Percentiles rank a stretch among this genome's conserved stretches.
phyloP scores from a whole-genome alignment of 2,888 invertebrate genomes.

The Ethmia dodecea region DNA sequence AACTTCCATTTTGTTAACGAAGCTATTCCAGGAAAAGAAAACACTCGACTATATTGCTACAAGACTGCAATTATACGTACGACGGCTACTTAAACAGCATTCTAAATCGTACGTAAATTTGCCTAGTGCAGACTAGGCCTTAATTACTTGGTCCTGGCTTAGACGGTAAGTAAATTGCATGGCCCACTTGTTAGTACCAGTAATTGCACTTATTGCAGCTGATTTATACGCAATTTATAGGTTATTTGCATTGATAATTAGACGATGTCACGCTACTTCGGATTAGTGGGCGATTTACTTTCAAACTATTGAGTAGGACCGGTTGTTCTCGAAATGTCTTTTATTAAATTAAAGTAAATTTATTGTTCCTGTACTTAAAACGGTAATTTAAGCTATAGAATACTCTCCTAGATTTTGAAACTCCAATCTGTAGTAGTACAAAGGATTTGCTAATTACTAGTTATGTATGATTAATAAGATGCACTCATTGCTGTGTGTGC shows the following conservation, averaged over 20 bases:
- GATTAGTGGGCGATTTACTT: background rate
- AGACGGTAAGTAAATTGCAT: constrained; percentile 33
- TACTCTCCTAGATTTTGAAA: too few species aligned
- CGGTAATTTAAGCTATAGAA: too few species aligned
- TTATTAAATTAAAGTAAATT: too few species aligned
- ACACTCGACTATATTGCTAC: constrained; percentile 1
- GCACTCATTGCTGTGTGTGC: too few species aligned
- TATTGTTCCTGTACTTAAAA: too few species aligned
- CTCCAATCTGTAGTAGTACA: too few species aligned
- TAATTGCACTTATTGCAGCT: constrained; percentile 30
- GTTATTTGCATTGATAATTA: constrained; percentile 18
- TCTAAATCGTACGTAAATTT: constrained; percentile 38
- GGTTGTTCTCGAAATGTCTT: too few species aligned
- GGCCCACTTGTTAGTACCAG: constrained; percentile 26
- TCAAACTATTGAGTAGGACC: too few species aligned
- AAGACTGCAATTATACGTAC: constrained; percentile 32
- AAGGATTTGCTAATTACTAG: too few species aligned
- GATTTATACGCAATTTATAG: constrained; percentile 18
- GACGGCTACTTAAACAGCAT: constrained; percentile 30
- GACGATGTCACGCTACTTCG: constrained; percentile 13
- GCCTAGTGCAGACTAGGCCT: constrained; percentile 20
- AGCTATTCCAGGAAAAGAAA: too few species aligned
- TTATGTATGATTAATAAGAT: too few species aligned
- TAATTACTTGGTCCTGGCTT: constrained; percentile 28
- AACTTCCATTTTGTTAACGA: too few species aligned